A percentile compares a stretch with the other conserved stretches of the same genome.
Evolutionary conservation across 2,113 vertebrate genomes (phyloP).

Genomic region (Poeciliopsis retropinna): DNA sequence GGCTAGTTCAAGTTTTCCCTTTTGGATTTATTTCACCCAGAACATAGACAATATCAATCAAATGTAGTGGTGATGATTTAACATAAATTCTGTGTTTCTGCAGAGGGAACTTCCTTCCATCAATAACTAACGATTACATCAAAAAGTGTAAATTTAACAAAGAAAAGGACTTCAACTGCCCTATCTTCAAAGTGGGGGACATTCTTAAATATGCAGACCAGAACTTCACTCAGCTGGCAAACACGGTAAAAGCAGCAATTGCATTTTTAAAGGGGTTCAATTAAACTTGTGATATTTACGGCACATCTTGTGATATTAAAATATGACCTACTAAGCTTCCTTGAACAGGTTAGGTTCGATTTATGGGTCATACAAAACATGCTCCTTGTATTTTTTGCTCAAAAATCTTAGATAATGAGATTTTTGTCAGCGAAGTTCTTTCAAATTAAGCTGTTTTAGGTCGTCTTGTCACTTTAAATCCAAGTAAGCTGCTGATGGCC

Average conservation of each 20-base stretch:
- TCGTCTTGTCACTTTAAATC: no score
- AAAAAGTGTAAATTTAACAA: conserved; percentile 85
- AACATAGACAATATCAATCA: neutral
- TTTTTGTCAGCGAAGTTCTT: no score
- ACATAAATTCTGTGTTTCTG: neutral
- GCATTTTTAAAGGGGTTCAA: neutral
- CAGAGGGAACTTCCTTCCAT: conserved; percentile 87
- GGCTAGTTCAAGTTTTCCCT: neutral
- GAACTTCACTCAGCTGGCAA: conserved; percentile 85
- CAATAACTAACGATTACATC: conserved; percentile 77
- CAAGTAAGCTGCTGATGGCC: no score
- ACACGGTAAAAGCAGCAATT: conserved; percentile 71
- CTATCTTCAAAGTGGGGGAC: conserved; percentile 91
- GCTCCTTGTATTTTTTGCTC: no score
- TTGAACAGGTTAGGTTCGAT: no score
- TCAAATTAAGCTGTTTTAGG: no score
- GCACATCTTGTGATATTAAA: neutral
- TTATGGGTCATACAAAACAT: no score
- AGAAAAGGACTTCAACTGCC: conserved; percentile 84
- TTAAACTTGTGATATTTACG: neutral
- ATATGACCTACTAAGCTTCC: no score
- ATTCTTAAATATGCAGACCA: conserved; percentile 86
- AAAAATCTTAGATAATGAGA: no score
- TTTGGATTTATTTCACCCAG: neutral
- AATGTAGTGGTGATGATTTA: neutral